Percentiles rank a stretch among this genome's conserved stretches.
These are phyloP conservation scores for Macheiramphus alcinus DNA, from an alignment of 2,113 vertebrate species.

Conservation along the genomic window DNA sequence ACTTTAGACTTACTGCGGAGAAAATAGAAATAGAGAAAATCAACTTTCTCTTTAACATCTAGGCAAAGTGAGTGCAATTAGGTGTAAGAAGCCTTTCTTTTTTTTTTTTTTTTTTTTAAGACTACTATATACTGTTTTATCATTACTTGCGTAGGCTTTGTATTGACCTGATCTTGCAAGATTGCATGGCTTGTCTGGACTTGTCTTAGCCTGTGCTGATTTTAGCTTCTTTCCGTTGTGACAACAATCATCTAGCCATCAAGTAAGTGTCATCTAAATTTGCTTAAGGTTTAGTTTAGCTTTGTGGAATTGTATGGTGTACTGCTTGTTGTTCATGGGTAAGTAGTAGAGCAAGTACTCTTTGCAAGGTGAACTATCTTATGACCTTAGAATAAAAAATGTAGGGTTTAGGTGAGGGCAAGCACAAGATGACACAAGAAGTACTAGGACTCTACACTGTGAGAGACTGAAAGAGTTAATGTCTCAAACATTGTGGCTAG, in stretches of 20 bases:
- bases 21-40: background rate
- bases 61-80: background rate
- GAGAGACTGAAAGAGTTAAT: no score
- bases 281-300: background rate
- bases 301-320: background rate
- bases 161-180: background rate
- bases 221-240: background rate
- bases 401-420: background rate
- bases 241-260: background rate
- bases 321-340: background rate
- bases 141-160: background rate
- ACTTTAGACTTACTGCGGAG: background rate
- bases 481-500: no score
- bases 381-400: background rate
- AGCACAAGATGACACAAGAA: background rate
- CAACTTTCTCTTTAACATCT: background rate
- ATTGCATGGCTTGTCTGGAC: background rate
- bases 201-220: background rate
- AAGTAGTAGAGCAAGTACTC: background rate
- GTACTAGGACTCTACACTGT: background rate
- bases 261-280: background rate
- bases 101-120: background rate
- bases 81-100: background rate
- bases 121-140: background rate
- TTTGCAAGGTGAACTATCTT: background rate